Percentiles rank a stretch among this genome's conserved stretches.
Conservation (phyloP, 2,888 invertebrate genomes). For the Microchrysa polita region DNA sequence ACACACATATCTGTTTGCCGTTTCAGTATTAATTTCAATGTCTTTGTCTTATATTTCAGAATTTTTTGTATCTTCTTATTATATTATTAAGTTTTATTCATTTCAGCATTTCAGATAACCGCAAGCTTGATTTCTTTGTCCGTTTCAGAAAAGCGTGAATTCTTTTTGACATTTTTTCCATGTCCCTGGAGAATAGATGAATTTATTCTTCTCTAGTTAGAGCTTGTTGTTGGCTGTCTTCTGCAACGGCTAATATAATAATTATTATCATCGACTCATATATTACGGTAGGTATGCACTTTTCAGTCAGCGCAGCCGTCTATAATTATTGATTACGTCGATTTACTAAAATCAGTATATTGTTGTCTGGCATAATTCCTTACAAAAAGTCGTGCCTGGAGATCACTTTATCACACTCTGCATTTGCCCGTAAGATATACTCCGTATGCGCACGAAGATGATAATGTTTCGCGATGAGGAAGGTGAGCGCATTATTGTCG, state of each 20-base stretch:
- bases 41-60: conserved; percentile 10
- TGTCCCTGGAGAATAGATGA: background rate
- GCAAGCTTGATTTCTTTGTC: background rate
- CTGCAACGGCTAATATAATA: background rate
- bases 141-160: conserved; percentile 32
- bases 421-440: too few species aligned
- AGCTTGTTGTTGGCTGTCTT: background rate
- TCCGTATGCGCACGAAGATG: background rate
- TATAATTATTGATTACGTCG: conserved; percentile 31
- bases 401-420: conserved; percentile 32
- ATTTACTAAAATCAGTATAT: conserved; percentile 32
- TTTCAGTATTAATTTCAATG: background rate
- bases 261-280: conserved; percentile 15
- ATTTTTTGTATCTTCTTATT: background rate
- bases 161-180: conserved; percentile 30
- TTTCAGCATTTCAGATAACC: background rate
- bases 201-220: background rate
- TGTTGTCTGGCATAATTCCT: background rate
- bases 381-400: conserved; percentile 35
- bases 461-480: conserved; percentile 18
- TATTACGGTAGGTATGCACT: background rate
- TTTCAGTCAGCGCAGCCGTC: background rate
- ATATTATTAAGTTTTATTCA: background rate
- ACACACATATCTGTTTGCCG: conserved; percentile 14
- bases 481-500: conserved; percentile 3